These are phyloP conservation scores for Pocota personata DNA, from an alignment of 2,888 invertebrate species.

Conservation along the genomic window DNA sequence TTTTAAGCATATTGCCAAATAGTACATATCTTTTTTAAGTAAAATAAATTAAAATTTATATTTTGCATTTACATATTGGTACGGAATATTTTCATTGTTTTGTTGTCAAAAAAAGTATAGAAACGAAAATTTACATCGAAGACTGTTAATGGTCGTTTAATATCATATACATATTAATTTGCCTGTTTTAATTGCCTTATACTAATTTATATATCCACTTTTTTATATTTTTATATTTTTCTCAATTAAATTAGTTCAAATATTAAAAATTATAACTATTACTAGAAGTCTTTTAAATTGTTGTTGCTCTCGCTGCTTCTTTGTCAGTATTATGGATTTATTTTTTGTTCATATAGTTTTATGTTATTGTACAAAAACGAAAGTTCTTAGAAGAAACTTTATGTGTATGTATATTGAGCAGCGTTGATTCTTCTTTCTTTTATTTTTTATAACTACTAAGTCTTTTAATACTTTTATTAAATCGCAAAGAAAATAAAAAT, in stretches of 20 bases:
- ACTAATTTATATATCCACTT: not conserved
- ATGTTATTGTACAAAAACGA: not conserved
- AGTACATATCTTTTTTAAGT: not conserved
- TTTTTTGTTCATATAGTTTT: not conserved
- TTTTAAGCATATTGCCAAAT: not conserved
- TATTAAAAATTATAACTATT: constrained; percentile 1
- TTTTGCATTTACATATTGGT: not conserved
- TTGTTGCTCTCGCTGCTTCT: constrained; percentile 11
- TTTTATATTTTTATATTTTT: not conserved
- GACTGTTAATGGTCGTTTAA: not conserved
- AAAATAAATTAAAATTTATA: not conserved
- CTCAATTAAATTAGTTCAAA: not conserved
- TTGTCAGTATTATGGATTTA: not conserved
- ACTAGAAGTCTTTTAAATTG: constrained; percentile 4
- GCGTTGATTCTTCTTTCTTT: not conserved
- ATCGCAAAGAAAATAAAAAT: not conserved
- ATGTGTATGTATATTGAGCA: not conserved
- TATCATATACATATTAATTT: not conserved
- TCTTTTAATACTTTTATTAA: not conserved
- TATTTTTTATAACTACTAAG: not conserved
- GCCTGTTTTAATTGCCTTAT: not conserved
- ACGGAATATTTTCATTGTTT: constrained; percentile 19
- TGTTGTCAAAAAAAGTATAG: not conserved
- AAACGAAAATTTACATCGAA: not conserved
- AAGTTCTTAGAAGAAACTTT: not conserved